These are phyloP conservation scores for Tortrix viridana DNA, from an alignment of 2,888 invertebrate species.

Conservation along the genomic window DNA sequence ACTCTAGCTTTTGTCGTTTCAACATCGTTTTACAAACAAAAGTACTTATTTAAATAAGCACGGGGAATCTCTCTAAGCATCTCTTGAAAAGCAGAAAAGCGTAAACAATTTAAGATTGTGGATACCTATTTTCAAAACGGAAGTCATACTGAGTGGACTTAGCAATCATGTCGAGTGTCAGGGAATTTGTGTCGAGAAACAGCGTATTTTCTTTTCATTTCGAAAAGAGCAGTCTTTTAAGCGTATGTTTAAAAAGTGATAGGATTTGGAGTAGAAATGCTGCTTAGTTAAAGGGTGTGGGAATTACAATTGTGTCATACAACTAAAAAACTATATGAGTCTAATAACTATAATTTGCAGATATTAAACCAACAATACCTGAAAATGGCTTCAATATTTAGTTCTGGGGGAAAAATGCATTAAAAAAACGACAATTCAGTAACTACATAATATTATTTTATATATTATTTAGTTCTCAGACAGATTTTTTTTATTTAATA, in stretches of 20 bases:
- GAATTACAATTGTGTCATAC: too few relatives aligned
- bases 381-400: too few relatives aligned
- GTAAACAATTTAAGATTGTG: conserved; percentile 72
- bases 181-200: conserved; percentile 65
- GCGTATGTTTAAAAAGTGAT: neutral
- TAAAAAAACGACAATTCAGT: too few relatives aligned
- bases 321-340: too few relatives aligned
- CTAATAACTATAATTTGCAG: too few relatives aligned
- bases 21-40: conserved; percentile 5
- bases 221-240: conserved; percentile 52
- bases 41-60: neutral
- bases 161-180: conserved; percentile 79
- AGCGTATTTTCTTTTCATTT: conserved; percentile 75
- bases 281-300: too few relatives aligned
- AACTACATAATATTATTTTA: too few relatives aligned
- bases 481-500: too few relatives aligned
- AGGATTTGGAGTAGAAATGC: too few relatives aligned
- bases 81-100: conserved; percentile 65
- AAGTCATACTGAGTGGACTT: conserved; percentile 72
- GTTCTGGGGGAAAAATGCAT: too few relatives aligned
- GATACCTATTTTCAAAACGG: conserved; percentile 61
- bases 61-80: conserved; percentile 38
- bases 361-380: too few relatives aligned
- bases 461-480: too few relatives aligned
- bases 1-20: neutral